These are phyloP conservation scores for Mormyrus hasselquistii DNA, from an alignment of 2,797 vertebrate species.

Conservation along the genomic window DNA sequence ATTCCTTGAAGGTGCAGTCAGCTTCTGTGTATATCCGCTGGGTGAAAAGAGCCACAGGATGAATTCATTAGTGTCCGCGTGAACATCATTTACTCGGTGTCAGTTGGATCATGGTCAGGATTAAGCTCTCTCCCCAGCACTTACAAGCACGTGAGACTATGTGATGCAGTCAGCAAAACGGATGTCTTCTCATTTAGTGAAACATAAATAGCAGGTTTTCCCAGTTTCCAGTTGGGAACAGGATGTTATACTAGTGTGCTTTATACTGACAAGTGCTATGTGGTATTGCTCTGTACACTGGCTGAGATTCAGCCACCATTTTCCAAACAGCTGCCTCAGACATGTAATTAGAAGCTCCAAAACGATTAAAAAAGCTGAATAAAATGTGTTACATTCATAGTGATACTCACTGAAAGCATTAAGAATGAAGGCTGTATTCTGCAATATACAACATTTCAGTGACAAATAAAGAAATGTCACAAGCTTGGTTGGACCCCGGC, in stretches of 20 bases:
- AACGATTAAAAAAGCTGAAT: not conserved
- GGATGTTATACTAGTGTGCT: not conserved
- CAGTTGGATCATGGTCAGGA: not conserved
- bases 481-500: not conserved
- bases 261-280: not conserved
- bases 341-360: not conserved
- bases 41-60: conserved; percentile 25
- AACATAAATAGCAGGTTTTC: not conserved
- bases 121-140: not conserved
- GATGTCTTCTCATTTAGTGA: not conserved
- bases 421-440: not conserved
- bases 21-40: conserved; percentile 42
- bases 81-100: not conserved
- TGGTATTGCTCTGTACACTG: not conserved
- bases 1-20: conserved; percentile 62
- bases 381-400: not conserved
- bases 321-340: not conserved
- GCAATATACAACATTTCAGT: not conserved
- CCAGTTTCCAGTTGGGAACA: not conserved
- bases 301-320: not conserved
- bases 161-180: not conserved
- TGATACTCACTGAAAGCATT: not conserved
- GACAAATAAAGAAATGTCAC: not conserved
- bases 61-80: not conserved
- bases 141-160: not conserved